Conservation (phyloP, 2,797 vertebrate species). For the Galaxias olidus region DNA sequence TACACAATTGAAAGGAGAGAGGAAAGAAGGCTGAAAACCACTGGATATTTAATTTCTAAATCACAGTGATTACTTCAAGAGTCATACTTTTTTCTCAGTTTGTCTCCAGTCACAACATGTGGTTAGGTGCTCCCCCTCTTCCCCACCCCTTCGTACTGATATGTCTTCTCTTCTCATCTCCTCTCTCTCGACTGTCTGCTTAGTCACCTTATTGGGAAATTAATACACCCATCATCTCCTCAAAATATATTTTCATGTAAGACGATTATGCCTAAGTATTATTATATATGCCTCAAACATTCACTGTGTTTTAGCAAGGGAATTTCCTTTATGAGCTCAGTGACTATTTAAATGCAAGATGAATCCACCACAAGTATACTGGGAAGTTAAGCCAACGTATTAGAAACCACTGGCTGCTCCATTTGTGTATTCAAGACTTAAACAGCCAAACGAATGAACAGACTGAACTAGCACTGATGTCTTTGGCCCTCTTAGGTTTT, state of each 20-base stretch:
- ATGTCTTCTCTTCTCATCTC: constrained; percentile 11
- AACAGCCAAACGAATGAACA: background rate
- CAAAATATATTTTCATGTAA: no score
- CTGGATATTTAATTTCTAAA: constrained; percentile 54
- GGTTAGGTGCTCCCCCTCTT: constrained; percentile 37
- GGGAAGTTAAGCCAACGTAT: background rate
- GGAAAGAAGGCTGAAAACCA: constrained; percentile 35
- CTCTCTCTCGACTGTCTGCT: constrained; percentile 1
- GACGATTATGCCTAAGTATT: no score
- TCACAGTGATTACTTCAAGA: constrained; percentile 53
- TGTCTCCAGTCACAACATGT: constrained; percentile 59
- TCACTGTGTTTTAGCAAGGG: no score
- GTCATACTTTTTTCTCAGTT: constrained; percentile 37
- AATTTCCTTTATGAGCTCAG: constrained; percentile 1
- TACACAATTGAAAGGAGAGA: constrained; percentile 31
- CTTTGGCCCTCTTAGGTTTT: background rate
- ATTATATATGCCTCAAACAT: no score
- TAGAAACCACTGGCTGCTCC: background rate
- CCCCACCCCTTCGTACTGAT: constrained; percentile 23
- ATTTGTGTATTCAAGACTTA: background rate
- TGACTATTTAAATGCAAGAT: constrained; percentile 20
- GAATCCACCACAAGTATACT: constrained; percentile 18
- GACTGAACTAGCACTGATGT: background rate
- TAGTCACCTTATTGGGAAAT: background rate
- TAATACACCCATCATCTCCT: no score